These are phyloP conservation scores for Pristionchus entomophagus DNA, from an alignment of 2,888 invertebrate species.

Conservation along the genomic window DNA sequence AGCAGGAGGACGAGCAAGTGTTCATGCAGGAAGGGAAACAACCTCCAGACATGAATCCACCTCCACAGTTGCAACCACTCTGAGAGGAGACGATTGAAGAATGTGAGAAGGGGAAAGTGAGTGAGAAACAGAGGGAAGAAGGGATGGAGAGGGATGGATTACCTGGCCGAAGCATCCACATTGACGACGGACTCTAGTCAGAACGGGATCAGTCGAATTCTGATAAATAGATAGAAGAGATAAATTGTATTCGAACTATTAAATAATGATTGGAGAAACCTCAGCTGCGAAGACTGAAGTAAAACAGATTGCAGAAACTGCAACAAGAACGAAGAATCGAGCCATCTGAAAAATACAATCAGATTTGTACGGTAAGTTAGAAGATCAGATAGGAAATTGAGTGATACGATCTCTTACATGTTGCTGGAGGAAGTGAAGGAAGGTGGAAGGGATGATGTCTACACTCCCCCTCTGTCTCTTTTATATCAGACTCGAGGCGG, in stretches of 20 bases:
- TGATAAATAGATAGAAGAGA: not conserved
- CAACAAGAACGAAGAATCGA: not conserved
- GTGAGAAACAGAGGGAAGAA: not conserved
- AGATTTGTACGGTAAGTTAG: too few species aligned
- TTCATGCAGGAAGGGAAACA: slow-evolving; percentile 6
- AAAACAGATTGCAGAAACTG: not conserved
- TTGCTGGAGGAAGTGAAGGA: too few species aligned
- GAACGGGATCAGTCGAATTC: not conserved
- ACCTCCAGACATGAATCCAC: not conserved
- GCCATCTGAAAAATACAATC: slow-evolving; percentile 3
- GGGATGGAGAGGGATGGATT: not conserved
- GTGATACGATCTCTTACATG: too few species aligned
- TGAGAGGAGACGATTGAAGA: not conserved
- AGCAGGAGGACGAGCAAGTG: not conserved
- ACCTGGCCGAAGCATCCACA: slow-evolving; percentile 38
- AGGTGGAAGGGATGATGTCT: too few species aligned
- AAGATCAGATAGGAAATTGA: too few species aligned
- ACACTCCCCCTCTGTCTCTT: too few species aligned
- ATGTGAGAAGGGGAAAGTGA: not conserved
- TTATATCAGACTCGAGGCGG: too few species aligned
- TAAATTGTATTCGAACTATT: not conserved
- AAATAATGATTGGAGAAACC: not conserved
- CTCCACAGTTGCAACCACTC: not conserved
- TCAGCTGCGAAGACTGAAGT: not conserved
- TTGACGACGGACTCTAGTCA: not conserved